Conservation (phyloP, 2,113 vertebrate species). For the Spea multiplicata region DNA sequence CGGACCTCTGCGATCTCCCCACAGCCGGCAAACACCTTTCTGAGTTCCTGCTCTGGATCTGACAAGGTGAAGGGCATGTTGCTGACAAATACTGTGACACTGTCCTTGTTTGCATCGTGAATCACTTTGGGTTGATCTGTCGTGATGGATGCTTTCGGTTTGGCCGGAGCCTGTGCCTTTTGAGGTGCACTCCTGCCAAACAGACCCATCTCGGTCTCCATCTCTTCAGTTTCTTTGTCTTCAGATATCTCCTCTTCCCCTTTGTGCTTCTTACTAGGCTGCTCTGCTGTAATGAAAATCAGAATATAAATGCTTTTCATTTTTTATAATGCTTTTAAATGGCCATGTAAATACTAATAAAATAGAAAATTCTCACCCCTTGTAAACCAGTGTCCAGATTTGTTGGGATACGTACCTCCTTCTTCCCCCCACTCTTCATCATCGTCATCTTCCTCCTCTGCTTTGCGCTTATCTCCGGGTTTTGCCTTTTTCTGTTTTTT, state of each 20-base stretch:
- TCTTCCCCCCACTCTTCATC: conserved; percentile 80
- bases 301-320: too few relatives aligned
- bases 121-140: conserved; percentile 65
- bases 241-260: conserved; percentile 60
- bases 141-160: conserved; percentile 58
- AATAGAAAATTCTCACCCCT: too few relatives aligned
- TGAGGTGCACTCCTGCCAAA: conserved; percentile 60
- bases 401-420: conserved; percentile 63
- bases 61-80: conserved; percentile 84
- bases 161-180: conserved; percentile 54
- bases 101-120: conserved; percentile 78
- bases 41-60: conserved; percentile 77
- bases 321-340: too few relatives aligned
- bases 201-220: conserved; percentile 68
- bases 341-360: too few relatives aligned
- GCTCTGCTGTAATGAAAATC: conserved; percentile 53
- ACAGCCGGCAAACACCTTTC: conserved; percentile 75
- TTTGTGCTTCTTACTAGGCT: conserved; percentile 74
- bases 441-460: conserved; percentile 61
- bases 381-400: too few relatives aligned
- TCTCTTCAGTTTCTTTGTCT: conserved; percentile 56
- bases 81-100: conserved; percentile 86
- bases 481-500: conserved; percentile 72
- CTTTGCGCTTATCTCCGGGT: conserved; percentile 75
- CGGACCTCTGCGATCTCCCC: conserved; percentile 80